A percentile compares a stretch with the other conserved stretches of the same genome.
Evolutionary conservation across 2,888 invertebrate species (phyloP).

Genomic region (Pogonocherus hispidulus): DNA sequence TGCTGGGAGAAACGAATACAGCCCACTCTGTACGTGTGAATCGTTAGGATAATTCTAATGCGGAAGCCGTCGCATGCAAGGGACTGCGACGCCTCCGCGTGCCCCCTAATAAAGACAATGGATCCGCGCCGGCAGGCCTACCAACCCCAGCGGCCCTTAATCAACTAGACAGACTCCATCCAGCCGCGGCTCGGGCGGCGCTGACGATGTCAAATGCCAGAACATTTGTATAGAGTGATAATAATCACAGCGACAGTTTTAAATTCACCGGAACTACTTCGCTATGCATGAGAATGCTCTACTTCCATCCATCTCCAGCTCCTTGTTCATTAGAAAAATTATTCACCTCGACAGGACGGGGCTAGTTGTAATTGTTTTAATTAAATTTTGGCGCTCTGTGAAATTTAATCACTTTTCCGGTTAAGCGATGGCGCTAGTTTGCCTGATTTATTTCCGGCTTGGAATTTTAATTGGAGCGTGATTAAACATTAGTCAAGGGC

Average conservation of each 20-base stretch:
- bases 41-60: background rate
- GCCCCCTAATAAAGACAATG: background rate
- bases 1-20: background rate
- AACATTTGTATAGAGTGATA: slow-evolving; percentile 60
- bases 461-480: slow-evolving; percentile 21
- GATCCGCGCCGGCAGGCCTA: background rate
- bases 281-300: slow-evolving; percentile 54
- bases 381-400: slow-evolving; percentile 41
- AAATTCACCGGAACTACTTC: slow-evolving; percentile 54
- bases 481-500: slow-evolving; percentile 19
- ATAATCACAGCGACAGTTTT: slow-evolving; percentile 58
- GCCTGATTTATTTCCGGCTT: slow-evolving; percentile 42
- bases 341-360: slow-evolving; percentile 37
- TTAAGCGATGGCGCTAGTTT: slow-evolving; percentile 43
- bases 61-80: background rate
- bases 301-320: slow-evolving; percentile 50
- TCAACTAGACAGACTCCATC: slow-evolving; percentile 57
- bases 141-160: slow-evolving; percentile 44
- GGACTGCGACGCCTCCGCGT: background rate
- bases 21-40: background rate
- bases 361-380: slow-evolving; percentile 42
- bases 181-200: slow-evolving; percentile 51
- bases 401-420: slow-evolving; percentile 45
- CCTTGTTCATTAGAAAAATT: slow-evolving; percentile 50
- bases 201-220: slow-evolving; percentile 58